Conservation (phyloP, 2,797 vertebrate species). For the Strix occidentalis region DNA sequence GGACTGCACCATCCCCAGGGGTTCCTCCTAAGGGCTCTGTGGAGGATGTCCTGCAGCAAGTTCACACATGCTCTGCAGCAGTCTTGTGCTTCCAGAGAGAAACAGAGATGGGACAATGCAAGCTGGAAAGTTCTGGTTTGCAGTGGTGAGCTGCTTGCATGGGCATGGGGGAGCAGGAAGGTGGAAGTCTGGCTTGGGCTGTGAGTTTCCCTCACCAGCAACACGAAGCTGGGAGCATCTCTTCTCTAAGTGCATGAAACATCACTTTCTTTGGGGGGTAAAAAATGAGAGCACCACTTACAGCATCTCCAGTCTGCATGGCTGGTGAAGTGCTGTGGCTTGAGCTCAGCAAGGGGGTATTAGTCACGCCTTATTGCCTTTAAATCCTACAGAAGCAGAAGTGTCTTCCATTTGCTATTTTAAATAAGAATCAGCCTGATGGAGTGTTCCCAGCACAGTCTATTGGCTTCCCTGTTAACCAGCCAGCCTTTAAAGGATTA, state of each 20-base stretch:
- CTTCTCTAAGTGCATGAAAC: neutral
- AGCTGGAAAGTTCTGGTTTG: neutral
- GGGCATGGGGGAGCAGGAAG: neutral
- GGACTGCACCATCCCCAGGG: neutral
- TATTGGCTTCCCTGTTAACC: neutral
- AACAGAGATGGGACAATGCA: neutral
- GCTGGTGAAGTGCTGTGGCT: neutral
- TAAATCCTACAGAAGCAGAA: neutral
- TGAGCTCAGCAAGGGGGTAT: neutral
- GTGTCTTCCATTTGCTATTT: neutral
- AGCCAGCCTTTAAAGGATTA: neutral
- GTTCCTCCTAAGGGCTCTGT: neutral
- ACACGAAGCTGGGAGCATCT: rapidly evolving
- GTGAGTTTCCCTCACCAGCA: neutral
- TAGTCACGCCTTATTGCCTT: slow-evolving; percentile 34
- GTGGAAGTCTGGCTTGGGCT: neutral
- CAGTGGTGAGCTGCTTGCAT: neutral
- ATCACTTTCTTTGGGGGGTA: neutral
- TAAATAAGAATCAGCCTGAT: slow-evolving; percentile 24
- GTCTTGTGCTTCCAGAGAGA: neutral
- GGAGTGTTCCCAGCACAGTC: neutral
- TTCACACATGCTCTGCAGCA: neutral
- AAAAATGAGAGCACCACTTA: neutral
- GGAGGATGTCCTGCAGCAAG: neutral
- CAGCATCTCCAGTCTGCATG: neutral